Evolutionary conservation across 2,113 vertebrate genomes (phyloP).

Genomic region (Heterocephalus glaber): DNA sequence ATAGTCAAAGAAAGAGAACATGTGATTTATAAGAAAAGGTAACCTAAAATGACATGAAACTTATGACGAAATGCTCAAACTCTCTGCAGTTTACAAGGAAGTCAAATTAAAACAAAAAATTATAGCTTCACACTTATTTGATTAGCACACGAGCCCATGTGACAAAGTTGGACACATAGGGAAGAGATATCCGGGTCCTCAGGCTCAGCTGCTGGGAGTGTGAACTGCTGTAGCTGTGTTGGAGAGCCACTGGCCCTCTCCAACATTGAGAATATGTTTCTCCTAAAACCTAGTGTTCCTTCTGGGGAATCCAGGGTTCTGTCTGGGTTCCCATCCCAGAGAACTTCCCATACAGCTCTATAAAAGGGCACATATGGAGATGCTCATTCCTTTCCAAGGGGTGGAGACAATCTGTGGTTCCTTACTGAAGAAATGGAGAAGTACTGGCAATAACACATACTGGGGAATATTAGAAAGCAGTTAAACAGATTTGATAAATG

Average conservation of each 20-base stretch:
- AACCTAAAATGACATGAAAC: background rate
- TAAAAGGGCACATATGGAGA: background rate
- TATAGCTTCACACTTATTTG: background rate
- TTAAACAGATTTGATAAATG: background rate
- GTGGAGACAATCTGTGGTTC: background rate
- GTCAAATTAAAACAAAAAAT: background rate
- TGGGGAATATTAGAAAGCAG: background rate
- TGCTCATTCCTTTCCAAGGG: background rate
- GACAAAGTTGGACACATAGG: background rate
- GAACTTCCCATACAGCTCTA: background rate
- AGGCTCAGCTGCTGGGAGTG: too few relatives aligned
- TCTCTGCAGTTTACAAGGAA: background rate
- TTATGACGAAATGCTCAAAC: background rate
- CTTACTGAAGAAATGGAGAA: background rate
- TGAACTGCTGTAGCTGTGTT: fast-evolving
- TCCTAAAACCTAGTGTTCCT: background rate
- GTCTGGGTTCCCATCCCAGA: background rate
- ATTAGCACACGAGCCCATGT: background rate
- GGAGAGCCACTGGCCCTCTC: background rate
- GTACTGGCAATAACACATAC: fast-evolving
- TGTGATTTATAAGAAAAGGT: background rate
- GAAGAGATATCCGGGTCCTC: background rate
- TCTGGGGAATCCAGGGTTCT: background rate
- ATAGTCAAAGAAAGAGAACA: background rate
- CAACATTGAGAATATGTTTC: background rate